Conservation (phyloP, 2,113 vertebrate species). For the Mirza zaza region DNA sequence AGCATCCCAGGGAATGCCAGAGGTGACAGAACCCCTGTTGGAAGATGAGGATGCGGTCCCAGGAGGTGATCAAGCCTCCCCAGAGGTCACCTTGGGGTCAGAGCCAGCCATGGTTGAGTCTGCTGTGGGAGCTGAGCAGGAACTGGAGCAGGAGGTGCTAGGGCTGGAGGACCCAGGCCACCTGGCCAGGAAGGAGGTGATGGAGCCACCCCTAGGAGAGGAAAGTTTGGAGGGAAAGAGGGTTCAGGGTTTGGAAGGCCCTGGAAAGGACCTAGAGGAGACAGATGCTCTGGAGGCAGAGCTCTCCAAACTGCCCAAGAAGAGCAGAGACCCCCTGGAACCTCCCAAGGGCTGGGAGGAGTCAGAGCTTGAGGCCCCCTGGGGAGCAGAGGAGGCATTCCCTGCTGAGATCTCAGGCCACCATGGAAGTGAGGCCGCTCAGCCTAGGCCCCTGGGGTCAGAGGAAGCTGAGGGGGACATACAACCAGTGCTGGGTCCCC, state of each 20-base stretch:
- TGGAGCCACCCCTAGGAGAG: not conserved
- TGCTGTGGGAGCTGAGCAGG: not conserved
- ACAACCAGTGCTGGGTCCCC: accelerated
- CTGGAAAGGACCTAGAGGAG: not conserved
- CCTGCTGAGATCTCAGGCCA: not conserved
- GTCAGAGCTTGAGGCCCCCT: not conserved
- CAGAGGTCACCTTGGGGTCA: not conserved
- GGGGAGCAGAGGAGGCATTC: not conserved
- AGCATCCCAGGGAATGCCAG: not conserved
- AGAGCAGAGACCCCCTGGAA: not conserved
- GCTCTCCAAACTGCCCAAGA: not conserved
- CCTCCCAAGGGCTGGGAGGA: not conserved
- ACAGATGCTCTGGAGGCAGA: not conserved
- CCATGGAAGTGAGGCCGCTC: not conserved
- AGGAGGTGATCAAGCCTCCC: not conserved
- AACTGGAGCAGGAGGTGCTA: not conserved
- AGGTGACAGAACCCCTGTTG: not conserved
- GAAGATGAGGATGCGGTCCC: not conserved
- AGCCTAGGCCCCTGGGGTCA: not conserved
- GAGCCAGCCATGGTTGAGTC: not conserved
- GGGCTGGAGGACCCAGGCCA: not conserved
- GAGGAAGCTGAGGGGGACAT: not conserved
- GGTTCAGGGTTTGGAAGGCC: not conserved
- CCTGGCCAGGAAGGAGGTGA: not conserved
- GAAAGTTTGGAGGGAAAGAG: not conserved